phyloP scores from a whole-genome alignment of 2,797 vertebrate species.

The Lepilemur septentrionalis region DNA sequence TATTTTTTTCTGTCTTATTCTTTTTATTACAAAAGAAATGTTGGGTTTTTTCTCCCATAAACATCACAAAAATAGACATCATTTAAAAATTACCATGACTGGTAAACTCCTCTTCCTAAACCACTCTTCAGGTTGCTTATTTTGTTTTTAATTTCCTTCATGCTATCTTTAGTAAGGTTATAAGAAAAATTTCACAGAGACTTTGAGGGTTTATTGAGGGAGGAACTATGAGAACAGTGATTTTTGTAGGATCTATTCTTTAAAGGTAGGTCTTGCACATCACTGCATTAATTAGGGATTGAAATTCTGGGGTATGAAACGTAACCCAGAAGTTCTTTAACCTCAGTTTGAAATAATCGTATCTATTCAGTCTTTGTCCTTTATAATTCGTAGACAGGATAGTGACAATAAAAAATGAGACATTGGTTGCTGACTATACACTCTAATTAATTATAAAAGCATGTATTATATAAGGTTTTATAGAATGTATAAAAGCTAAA shows the following conservation, averaged over 20 bases:
- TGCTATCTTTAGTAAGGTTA: not conserved
- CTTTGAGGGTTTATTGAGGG: not conserved
- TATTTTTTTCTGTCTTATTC: not conserved
- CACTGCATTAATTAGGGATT: not conserved
- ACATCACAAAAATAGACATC: conserved; percentile 26
- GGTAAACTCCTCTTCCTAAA: not conserved
- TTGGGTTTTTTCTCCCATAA: not conserved
- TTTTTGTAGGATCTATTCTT: not conserved
- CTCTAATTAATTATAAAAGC: not conserved
- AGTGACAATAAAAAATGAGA: not conserved
- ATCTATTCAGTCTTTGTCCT: not conserved
- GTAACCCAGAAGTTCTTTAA: not conserved
- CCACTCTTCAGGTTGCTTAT: not conserved
- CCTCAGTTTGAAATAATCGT: not conserved
- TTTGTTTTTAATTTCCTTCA: not conserved
- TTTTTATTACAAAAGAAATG: conserved; percentile 10
- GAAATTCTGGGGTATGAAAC: not conserved
- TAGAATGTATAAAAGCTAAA: not conserved
- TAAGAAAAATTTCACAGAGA: not conserved
- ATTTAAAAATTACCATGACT: not conserved
- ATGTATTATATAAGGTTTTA: not conserved
- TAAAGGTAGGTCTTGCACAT: not conserved
- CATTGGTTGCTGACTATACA: not conserved
- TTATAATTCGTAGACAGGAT: not conserved
- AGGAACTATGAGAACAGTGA: not conserved